A percentile compares a stretch with the other conserved stretches of the same genome.
Conservation (phyloP, 1,140 invertebrate genomes). For the Scaptomyza pallida region DNA sequence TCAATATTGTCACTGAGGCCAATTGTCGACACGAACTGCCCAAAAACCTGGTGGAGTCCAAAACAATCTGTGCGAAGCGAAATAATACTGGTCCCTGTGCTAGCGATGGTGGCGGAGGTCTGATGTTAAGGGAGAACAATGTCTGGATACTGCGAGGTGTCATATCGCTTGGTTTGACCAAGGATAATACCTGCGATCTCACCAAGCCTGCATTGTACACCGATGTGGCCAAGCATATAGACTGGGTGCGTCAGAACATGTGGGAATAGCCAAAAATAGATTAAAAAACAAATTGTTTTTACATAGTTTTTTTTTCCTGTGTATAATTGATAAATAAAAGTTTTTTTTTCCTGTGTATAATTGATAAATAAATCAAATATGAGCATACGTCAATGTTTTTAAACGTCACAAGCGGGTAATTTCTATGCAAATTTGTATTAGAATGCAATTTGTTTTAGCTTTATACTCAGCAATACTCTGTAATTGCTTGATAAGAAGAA, state of each 20-base stretch:
- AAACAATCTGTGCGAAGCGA: slow-evolving; percentile 77
- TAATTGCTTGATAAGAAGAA: slow-evolving; percentile 14
- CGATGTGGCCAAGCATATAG: slow-evolving; percentile 75
- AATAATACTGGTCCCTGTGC: slow-evolving; percentile 73
- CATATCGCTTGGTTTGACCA: slow-evolving; percentile 44
- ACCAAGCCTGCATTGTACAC: slow-evolving; percentile 70
- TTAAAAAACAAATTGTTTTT: too few species aligned
- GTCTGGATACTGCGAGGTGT: slow-evolving; percentile 75
- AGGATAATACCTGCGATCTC: slow-evolving; percentile 63
- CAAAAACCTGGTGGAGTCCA: slow-evolving; percentile 49
- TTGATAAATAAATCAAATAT: slow-evolving; percentile 7
- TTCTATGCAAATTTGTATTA: slow-evolving; percentile 29
- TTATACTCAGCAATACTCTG: not conserved
- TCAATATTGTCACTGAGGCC: slow-evolving; percentile 86
- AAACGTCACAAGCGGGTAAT: slow-evolving; percentile 30
- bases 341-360: slow-evolving; percentile 1
- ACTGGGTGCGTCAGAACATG: slow-evolving; percentile 72
- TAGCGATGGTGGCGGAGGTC: slow-evolving; percentile 75
- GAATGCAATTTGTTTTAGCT: too few species aligned
- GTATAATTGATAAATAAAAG: not conserved
- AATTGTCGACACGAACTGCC: slow-evolving; percentile 84
- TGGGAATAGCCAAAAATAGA: slow-evolving; percentile 45
- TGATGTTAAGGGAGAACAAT: slow-evolving; percentile 65
- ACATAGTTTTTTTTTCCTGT: slow-evolving; percentile 6
- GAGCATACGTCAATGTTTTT: not conserved